These are phyloP conservation scores for Yponomeuta cagnagella DNA, from an alignment of 2,888 invertebrate genomes.

Conservation along the genomic window DNA sequence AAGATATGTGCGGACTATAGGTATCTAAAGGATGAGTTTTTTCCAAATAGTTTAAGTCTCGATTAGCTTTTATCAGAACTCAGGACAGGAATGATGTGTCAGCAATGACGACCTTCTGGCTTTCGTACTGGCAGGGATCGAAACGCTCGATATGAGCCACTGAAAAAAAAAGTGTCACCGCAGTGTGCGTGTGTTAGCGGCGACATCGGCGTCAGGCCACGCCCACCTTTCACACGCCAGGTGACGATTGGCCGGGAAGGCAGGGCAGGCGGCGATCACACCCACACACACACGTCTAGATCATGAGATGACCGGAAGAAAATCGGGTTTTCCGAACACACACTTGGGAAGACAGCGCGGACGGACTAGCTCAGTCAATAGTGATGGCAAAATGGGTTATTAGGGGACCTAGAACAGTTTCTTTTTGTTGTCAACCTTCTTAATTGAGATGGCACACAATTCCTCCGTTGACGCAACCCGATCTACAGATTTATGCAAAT, in stretches of 20 bases:
- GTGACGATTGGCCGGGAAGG: constrained; percentile 65
- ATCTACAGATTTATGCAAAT: too few relatives aligned
- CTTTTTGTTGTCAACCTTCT: too few relatives aligned
- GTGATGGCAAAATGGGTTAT: too few relatives aligned
- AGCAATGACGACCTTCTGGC: not conserved
- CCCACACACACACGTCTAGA: not conserved
- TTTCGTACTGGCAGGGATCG: not conserved
- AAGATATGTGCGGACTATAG: too few relatives aligned
- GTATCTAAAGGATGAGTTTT: too few relatives aligned
- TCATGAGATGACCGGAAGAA: constrained; percentile 8
- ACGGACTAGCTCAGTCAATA: too few relatives aligned
- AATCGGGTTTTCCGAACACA: constrained; percentile 1
- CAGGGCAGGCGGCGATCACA: constrained; percentile 9
- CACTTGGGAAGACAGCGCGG: not conserved
- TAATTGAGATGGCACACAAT: too few relatives aligned
- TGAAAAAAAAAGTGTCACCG: constrained; percentile 2
- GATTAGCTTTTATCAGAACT: too few relatives aligned
- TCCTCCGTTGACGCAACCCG: too few relatives aligned
- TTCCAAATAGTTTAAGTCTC: too few relatives aligned
- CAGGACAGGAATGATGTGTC: too few relatives aligned
- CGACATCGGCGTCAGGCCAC: constrained; percentile 53
- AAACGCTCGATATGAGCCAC: not conserved
- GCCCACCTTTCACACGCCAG: constrained; percentile 68
- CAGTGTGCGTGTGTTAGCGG: constrained; percentile 25
- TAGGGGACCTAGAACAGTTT: too few relatives aligned